Conservation (phyloP, 2,888 invertebrate species). For the Lamproptera curius region DNA sequence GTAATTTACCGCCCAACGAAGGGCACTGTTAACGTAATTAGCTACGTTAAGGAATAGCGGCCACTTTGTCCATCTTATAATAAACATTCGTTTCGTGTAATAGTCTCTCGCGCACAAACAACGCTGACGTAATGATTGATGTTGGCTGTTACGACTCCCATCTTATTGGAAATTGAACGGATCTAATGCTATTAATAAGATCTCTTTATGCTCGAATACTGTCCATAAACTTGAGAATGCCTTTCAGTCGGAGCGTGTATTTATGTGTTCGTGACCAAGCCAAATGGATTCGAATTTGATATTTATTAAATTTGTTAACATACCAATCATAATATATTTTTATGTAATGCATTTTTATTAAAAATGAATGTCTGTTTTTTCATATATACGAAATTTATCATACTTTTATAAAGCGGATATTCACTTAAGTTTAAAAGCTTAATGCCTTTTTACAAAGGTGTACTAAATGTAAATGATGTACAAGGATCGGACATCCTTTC, state of each 20-base stretch:
- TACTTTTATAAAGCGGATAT: too few relatives aligned
- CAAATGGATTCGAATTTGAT: too few relatives aligned
- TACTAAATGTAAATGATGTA: too few relatives aligned
- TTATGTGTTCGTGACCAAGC: neutral
- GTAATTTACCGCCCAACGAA: conserved; percentile 6
- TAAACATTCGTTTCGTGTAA: conserved; percentile 9
- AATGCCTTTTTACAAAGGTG: too few relatives aligned
- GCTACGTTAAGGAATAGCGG: neutral
- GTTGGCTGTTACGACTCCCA: conserved; percentile 1
- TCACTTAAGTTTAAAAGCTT: too few relatives aligned
- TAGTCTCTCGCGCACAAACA: conserved; percentile 8
- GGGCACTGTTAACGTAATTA: conserved; percentile 4
- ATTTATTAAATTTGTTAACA: too few relatives aligned
- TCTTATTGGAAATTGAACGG: conserved; percentile 13
- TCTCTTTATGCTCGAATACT: conserved; percentile 16
- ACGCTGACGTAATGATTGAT: conserved; percentile 16
- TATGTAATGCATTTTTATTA: too few relatives aligned
- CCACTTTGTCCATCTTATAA: conserved; percentile 8
- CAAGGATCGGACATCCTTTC: too few relatives aligned
- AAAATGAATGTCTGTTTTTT: too few relatives aligned
- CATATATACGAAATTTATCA: too few relatives aligned
- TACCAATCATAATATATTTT: too few relatives aligned
- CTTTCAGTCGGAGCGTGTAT: conserved; percentile 4
- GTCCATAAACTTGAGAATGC: conserved; percentile 3
- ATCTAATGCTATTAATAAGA: conserved; percentile 17